Conservation (phyloP, 1,140 invertebrate species). For the Whitmania pigra region DNA sequence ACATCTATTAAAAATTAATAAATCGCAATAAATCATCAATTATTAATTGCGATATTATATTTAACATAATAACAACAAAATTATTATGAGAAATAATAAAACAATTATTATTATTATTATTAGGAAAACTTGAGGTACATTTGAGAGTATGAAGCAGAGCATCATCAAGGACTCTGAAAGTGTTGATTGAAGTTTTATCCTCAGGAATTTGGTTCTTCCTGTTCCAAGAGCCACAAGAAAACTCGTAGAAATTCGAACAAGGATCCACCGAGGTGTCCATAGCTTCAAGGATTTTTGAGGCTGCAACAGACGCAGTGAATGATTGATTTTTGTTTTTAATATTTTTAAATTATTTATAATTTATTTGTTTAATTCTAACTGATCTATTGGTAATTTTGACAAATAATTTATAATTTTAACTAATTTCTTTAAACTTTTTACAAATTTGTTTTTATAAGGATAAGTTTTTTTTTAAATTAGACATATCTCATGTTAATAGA, state of each 20-base stretch:
- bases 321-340: too few relatives aligned
- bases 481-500: too few relatives aligned
- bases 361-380: too few relatives aligned
- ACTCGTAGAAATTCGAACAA: constrained; percentile 77
- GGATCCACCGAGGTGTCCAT: constrained; percentile 70
- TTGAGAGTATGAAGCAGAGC: constrained; percentile 46
- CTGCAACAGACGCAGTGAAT: constrained; percentile 47
- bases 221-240: constrained; percentile 78
- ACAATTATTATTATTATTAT: neutral
- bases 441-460: too few relatives aligned
- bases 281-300: constrained; percentile 64
- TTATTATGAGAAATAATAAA: neutral
- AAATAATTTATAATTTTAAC: too few relatives aligned
- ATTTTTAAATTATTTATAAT: neutral
- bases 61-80: neutral
- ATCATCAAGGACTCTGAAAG: constrained; percentile 74
- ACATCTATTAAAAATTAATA: neutral
- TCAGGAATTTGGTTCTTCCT: constrained; percentile 74
- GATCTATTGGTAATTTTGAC: too few relatives aligned
- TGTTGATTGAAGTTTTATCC: constrained; percentile 69
- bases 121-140: neutral
- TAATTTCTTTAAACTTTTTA: too few relatives aligned
- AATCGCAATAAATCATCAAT: neutral
- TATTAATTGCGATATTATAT: too few relatives aligned
- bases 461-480: too few relatives aligned